phyloP scores from a whole-genome alignment of 2,888 invertebrate genomes.

The Therioaphis trifolii region DNA sequence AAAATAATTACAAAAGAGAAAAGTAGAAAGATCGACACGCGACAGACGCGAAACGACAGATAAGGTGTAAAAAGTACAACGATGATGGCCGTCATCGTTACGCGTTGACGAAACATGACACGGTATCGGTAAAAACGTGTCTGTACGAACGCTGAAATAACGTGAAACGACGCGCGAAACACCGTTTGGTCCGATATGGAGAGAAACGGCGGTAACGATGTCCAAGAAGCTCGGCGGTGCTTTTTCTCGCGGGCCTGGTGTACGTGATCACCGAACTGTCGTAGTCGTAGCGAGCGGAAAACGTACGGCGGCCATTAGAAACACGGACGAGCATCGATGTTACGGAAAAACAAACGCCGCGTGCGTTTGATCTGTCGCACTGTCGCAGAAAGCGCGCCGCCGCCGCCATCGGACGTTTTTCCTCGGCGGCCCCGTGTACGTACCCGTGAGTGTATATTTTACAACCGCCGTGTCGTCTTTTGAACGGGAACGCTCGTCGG shows the following conservation, averaged over 20 bases:
- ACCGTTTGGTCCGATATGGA: not conserved
- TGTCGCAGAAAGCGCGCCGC: too few relatives aligned
- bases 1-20: too few relatives aligned
- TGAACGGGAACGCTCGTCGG: not conserved
- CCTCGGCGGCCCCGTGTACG: not conserved
- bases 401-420: not conserved
- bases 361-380: too few relatives aligned
- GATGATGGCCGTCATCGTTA: constrained; percentile 19
- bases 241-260: too few relatives aligned
- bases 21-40: not conserved
- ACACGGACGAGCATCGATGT: too few relatives aligned
- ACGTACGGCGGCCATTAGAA: not conserved
- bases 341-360: too few relatives aligned
- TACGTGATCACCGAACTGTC: not conserved
- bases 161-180: not conserved
- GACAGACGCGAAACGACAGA: not conserved
- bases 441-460: not conserved
- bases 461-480: not conserved
- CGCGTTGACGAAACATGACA: too few relatives aligned
- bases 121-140: not conserved
- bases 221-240: too few relatives aligned
- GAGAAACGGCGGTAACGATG: too few relatives aligned
- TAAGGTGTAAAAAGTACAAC: constrained; percentile 25
- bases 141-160: not conserved
- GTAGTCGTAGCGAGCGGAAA: not conserved